phyloP scores from a whole-genome alignment of 2,113 vertebrate species.

The Myocastor coypus region DNA sequence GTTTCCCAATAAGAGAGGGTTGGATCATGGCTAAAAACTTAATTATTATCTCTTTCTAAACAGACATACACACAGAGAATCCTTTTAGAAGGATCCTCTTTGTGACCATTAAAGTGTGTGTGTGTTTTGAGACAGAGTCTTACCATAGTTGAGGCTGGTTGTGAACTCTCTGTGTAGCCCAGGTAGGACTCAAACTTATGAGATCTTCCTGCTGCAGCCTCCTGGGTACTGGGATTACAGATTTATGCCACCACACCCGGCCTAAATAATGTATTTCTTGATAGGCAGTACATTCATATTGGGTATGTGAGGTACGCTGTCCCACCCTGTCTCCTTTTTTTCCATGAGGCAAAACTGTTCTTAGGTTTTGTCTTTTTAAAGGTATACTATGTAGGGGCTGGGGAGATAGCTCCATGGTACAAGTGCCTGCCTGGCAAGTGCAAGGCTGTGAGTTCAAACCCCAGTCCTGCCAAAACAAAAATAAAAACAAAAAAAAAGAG shows the following conservation, averaged over 20 bases:
- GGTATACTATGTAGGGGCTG: background rate
- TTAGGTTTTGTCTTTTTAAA: conserved; percentile 29
- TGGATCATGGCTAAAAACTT: conserved; percentile 26
- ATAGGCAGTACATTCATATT: background rate
- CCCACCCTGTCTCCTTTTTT: background rate
- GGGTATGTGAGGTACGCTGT: background rate
- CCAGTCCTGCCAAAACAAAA: too few relatives aligned
- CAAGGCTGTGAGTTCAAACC: too few relatives aligned
- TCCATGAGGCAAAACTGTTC: background rate
- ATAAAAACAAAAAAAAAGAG: too few relatives aligned
- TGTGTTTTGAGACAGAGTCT: background rate
- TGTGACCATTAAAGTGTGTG: background rate
- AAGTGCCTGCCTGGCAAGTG: too few relatives aligned
- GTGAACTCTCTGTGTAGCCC: background rate
- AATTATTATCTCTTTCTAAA: background rate
- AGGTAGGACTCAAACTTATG: background rate
- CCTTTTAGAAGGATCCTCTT: background rate
- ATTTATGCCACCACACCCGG: background rate
- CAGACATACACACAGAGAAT: background rate
- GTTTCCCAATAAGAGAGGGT: conserved; percentile 39
- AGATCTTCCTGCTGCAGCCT: background rate
- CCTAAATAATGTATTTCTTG: conserved; percentile 35
- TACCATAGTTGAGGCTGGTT: background rate
- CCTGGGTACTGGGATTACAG: background rate
- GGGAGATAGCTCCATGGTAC: too few relatives aligned